Conservation (phyloP, 2,797 vertebrate species). For the Thripadectes ignobilis region DNA sequence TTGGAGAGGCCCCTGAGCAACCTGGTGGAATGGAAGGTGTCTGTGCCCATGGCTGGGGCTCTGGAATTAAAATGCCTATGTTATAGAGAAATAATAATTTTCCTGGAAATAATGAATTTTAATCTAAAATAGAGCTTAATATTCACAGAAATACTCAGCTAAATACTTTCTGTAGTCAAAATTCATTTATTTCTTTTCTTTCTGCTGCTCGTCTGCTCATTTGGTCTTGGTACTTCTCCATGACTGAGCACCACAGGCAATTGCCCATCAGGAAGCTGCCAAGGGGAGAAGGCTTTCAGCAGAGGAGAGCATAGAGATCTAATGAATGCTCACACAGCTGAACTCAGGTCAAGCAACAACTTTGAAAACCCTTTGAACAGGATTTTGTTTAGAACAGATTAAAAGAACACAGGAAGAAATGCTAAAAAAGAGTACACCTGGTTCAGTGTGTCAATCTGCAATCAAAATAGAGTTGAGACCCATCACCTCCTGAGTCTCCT, state of each 20-base stretch:
- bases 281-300: not conserved
- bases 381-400: not conserved
- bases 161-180: not conserved
- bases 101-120: not conserved
- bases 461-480: not conserved
- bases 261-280: not conserved
- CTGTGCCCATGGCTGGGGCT: fast-evolving
- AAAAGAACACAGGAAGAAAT: not conserved
- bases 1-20: not conserved
- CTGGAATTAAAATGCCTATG: not conserved
- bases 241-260: fast-evolving
- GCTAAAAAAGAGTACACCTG: not conserved
- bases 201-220: not conserved
- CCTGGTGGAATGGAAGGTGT: not conserved
- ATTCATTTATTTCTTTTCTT: not conserved
- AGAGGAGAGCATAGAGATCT: not conserved
- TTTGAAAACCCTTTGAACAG: not conserved
- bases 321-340: not conserved
- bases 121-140: not conserved
- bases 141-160: not conserved
- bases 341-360: not conserved
- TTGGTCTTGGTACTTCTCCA: not conserved
- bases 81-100: not conserved
- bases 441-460: not conserved
- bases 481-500: not conserved